Evolutionary conservation across 2,113 vertebrate genomes (phyloP).

Genomic region (Pangasianodon hypophthalmus): DNA sequence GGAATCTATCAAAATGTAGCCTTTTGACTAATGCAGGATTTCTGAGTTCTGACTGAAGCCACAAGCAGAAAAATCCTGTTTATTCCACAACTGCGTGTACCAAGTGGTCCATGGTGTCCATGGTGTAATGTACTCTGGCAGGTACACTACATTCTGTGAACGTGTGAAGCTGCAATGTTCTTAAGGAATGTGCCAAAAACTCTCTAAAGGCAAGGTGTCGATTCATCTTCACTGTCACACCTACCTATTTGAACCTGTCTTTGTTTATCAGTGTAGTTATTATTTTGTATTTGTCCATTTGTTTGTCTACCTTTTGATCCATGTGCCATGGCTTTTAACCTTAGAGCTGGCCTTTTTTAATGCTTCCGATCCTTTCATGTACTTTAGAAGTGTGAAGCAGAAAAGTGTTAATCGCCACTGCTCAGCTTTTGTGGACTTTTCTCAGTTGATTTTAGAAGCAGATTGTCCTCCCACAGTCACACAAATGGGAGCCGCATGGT

Average conservation of each 20-base stretch:
- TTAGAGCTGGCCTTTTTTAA: neutral
- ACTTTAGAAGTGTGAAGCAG: conserved; percentile 11
- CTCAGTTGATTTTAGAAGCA: conserved; percentile 33
- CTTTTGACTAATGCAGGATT: neutral
- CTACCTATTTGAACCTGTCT: neutral
- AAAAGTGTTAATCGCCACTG: conserved; percentile 3
- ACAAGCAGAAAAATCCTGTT: conserved; percentile 24
- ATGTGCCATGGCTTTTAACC: neutral
- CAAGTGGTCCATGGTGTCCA: neutral
- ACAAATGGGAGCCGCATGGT: neutral
- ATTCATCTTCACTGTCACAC: neutral
- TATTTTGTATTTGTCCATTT: neutral
- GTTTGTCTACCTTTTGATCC: neutral
- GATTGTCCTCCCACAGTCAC: conserved; percentile 26
- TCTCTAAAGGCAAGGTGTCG: neutral
- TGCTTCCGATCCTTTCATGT: neutral
- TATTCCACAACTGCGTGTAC: neutral
- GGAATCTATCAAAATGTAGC: neutral
- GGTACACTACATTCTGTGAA: neutral
- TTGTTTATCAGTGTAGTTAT: neutral
- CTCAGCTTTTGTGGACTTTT: conserved; percentile 26
- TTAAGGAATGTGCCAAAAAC: neutral
- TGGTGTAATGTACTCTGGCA: conserved; percentile 22
- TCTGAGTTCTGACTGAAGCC: conserved; percentile 13
- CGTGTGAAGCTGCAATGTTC: conserved; percentile 8